Percentiles rank a stretch among this genome's conserved stretches.
Evolutionary conservation across 1,140 invertebrate species (phyloP).

Genomic region (Drosophila kikkawai): DNA sequence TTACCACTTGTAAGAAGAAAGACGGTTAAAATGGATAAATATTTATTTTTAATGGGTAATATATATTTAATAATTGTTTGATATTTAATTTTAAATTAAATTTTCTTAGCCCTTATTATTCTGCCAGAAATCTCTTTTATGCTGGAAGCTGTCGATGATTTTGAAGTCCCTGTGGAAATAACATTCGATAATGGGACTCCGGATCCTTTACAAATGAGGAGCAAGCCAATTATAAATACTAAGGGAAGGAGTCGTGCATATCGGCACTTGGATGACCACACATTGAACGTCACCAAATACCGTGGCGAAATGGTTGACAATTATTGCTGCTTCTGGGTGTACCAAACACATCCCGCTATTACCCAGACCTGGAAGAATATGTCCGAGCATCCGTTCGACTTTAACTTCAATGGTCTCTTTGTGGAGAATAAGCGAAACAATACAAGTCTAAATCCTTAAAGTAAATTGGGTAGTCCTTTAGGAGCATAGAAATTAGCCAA

Average conservation of each 20-base stretch:
- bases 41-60: not conserved
- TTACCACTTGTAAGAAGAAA: not conserved
- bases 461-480: no score
- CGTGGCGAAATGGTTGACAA: slow-evolving; percentile 17
- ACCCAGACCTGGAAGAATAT: slow-evolving; percentile 28
- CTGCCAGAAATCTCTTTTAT: not conserved
- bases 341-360: slow-evolving; percentile 46
- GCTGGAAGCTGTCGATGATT: slow-evolving; percentile 13
- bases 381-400: slow-evolving; percentile 52
- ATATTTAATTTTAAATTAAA: not conserved
- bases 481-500: no score
- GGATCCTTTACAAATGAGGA: not conserved
- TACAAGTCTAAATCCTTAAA: not conserved
- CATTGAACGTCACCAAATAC: not conserved
- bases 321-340: slow-evolving; percentile 70
- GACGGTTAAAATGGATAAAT: not conserved
- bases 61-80: no score
- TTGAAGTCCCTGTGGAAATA: slow-evolving; percentile 36
- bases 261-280: not conserved
- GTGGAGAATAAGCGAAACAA: slow-evolving; percentile 39
- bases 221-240: slow-evolving; percentile 2
- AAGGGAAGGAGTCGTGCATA: slow-evolving; percentile 40
- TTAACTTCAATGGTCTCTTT: slow-evolving; percentile 46
- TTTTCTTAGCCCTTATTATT: not conserved
- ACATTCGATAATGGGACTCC: not conserved